Base-by-base conservation (phyloP, 2,113 vertebrate species). In the Passer montanus region DNA sequence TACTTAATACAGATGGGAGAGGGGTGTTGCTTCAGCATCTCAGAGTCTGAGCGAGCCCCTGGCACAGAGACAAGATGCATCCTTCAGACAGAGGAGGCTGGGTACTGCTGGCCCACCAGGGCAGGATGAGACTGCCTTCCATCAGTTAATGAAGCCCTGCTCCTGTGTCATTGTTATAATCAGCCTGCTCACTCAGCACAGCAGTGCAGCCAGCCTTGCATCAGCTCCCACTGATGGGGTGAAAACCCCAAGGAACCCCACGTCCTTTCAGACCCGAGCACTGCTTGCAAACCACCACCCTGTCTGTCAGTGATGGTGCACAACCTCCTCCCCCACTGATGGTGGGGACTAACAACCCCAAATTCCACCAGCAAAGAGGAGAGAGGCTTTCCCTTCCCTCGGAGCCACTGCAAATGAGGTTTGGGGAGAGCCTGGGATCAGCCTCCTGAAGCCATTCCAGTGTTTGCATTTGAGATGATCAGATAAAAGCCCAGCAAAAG, bases 141-240 rank as follows among this genome's bases (percentile, higher is more conserved):
- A 0, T 7, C 15, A 0, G 35, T 64, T 30, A 67, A 27, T 13
- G 55, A 75, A 43, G 6, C n/a, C 37, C 50, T 23, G 27, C 27
- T 41, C 43, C 28, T 0, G 0, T 1, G 2, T 7, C 24, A 21
- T 21, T 31, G 22, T 30, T 49, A 9, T 14, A 33, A 58, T 9
- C 28, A 10, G 37, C 16, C 28, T 14, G 37, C 12, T 60, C 31
- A 24, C 5, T 21, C 87, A 76, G 63, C 52, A 28, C 39, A 44
- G 56, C 69, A 52, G 21, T 4, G 19, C 33, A 33, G 7, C 9
- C 0, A 4, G n/a, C 20, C 37, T 17, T 31, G 39, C 3, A 19
- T 13, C n/a, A 8, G 52, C 49, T 56, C 14, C 39, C 5, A 5
- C 8, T 7, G 43, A 52, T 0, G 4, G 59, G 11, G 11, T 50